These are phyloP conservation scores for Nebria brevicollis DNA, from an alignment of 2,888 invertebrate genomes.

Conservation along the genomic window DNA sequence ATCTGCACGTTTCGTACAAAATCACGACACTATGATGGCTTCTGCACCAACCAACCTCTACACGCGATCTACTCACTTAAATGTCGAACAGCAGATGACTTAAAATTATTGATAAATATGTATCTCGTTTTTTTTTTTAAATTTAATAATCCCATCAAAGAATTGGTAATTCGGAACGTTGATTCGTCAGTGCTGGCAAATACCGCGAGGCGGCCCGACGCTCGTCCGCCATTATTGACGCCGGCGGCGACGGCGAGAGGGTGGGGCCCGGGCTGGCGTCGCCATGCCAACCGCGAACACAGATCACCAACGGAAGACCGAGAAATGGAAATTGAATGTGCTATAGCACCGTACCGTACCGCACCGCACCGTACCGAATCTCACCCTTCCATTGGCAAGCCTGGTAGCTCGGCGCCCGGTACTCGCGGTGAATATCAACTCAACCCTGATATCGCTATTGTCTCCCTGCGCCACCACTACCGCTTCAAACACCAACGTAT, in stretches of 20 bases:
- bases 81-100: not conserved
- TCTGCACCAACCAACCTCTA: not conserved
- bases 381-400: not conserved
- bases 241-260: slow-evolving; percentile 49
- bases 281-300: slow-evolving; percentile 52
- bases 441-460: not conserved
- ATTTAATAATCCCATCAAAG: no score
- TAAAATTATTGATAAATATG: no score
- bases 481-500: not conserved
- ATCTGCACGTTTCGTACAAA: slow-evolving; percentile 3
- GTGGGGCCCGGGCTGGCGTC: slow-evolving; percentile 53
- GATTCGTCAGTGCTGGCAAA: not conserved
- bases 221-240: slow-evolving; percentile 53
- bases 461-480: not conserved
- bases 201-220: slow-evolving; percentile 23
- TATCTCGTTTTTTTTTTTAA: no score
- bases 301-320: slow-evolving; percentile 35
- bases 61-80: not conserved
- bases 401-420: slow-evolving; percentile 2
- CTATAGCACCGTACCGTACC: slow-evolving; percentile 13
- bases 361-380: not conserved
- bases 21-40: not conserved
- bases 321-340: slow-evolving; percentile 45
- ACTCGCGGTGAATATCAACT: not conserved
- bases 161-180: not conserved